Conservation (phyloP, 2,888 invertebrate species). For the Camponotus fellah region DNA sequence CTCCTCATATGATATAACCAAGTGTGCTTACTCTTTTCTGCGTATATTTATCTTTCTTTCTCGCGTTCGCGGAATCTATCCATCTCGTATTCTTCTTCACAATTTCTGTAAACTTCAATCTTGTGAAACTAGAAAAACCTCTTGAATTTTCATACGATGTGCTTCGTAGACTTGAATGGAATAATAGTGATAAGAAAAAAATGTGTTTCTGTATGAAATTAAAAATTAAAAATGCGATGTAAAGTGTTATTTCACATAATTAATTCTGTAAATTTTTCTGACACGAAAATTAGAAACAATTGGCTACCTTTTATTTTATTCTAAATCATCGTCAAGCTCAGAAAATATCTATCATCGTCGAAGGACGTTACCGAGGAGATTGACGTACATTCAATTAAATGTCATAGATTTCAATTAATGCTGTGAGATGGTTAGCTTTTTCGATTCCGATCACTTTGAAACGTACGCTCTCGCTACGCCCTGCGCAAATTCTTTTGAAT, state of each 20-base stretch:
- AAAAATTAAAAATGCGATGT: neutral
- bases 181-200: neutral
- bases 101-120: neutral
- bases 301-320: neutral
- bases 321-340: conserved; percentile 3
- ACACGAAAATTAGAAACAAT: neutral
- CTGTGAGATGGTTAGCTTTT: conserved; percentile 65
- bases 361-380: neutral
- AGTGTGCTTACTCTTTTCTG: conserved; percentile 51
- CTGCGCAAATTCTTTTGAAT: conserved; percentile 74
- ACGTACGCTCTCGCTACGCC: conserved; percentile 33
- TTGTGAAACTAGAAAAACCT: conserved; percentile 1
- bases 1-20: conserved; percentile 44
- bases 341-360: neutral
- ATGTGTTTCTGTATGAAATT: neutral
- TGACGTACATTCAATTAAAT: conserved; percentile 76
- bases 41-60: conserved; percentile 35
- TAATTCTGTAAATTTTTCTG: neutral
- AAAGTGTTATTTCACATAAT: neutral
- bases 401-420: conserved; percentile 82
- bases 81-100: neutral
- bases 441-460: conserved; percentile 26
- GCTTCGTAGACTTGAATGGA: neutral
- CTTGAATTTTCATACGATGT: neutral
- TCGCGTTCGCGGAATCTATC: neutral